Evolutionary conservation across 2,888 invertebrate genomes (phyloP), one percentile per base, ranked within the genome.

Genomic region (Morpho helenor): DNA sequence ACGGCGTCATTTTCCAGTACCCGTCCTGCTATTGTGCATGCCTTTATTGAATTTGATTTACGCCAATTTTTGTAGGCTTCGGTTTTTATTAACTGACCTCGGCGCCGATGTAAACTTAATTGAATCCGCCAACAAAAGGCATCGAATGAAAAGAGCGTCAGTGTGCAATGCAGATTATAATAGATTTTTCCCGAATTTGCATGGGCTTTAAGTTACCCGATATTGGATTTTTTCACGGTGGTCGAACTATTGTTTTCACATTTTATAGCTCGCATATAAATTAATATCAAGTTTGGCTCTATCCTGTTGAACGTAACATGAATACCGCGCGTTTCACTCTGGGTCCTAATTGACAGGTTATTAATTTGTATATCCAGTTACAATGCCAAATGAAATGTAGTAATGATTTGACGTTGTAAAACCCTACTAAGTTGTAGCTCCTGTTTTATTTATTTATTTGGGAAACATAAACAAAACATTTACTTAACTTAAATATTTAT

Each of bases 21-120:
- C 74, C 70, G 73, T 75, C 71, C 75, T 73, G 70, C 81, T 76
- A 83, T 88, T 87, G 87, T 87, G 72, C 78, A 77, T 79, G 80
- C 82, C 75, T 90, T 87, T 86, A 89, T 88, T 87, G 82, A 86
- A 86, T 87, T 87, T 88, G 88, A 89, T 88, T 88, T 87, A 87
- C 86, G 77, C 77, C 87, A 86, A 85, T 88, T 88, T 88, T 86
- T 87, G 80, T 84, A 82, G 84, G 87, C 83, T 87, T 86, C 81
- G 84, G 87, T 87, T 89, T 88, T 89, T 87, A 87, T 86, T 85
- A 87, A 88, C 88, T 87, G 87, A 90, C 89, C 89, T 86, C 88
- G 81, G 85, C 75, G 85, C 82, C 82, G 85, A 82, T 89, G 89
- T 90, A 88, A 90, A 88, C 87, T 89, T 89, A 90, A 90, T 90